These are phyloP conservation scores for Papilio polyxenes DNA, from an alignment of 1,140 invertebrate species.

Conservation along the genomic window DNA sequence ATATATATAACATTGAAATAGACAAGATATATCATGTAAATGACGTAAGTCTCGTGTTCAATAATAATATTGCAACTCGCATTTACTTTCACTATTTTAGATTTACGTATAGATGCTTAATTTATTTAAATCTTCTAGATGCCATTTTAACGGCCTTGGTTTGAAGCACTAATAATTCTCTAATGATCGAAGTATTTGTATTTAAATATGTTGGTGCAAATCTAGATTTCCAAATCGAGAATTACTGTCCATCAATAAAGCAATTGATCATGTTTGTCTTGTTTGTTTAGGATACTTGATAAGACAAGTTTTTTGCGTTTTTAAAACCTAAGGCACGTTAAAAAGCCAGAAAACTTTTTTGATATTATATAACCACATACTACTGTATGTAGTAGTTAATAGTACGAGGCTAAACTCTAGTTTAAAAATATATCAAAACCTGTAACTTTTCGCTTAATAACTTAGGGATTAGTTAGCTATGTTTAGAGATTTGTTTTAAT, in stretches of 20 bases:
- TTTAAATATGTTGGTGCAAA: neutral
- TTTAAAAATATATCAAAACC: no score
- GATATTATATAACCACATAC: no score
- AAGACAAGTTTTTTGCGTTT: neutral
- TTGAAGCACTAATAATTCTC: neutral
- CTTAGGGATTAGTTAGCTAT: no score
- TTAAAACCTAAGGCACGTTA: neutral
- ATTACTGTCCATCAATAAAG: neutral
- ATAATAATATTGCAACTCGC: slow-evolving; percentile 8
- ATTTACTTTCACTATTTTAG: slow-evolving; percentile 10
- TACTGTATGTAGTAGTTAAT: no score
- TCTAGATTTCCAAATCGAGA: neutral
- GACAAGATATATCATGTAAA: neutral
- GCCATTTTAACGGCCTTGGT: slow-evolving; percentile 1
- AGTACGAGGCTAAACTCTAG: no score
- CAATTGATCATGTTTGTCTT: neutral
- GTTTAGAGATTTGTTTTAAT: neutral
- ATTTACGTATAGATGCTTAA: neutral
- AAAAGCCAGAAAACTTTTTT: neutral
- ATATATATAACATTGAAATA: neutral
- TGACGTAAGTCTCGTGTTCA: neutral
- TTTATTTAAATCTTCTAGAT: slow-evolving; percentile 2
- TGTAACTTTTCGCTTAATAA: no score
- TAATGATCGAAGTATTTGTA: neutral
- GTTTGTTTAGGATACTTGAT: neutral